These are phyloP conservation scores for Pseudolaguvia tuberculata DNA, from an alignment of 2,113 vertebrate species.

Conservation along the genomic window DNA sequence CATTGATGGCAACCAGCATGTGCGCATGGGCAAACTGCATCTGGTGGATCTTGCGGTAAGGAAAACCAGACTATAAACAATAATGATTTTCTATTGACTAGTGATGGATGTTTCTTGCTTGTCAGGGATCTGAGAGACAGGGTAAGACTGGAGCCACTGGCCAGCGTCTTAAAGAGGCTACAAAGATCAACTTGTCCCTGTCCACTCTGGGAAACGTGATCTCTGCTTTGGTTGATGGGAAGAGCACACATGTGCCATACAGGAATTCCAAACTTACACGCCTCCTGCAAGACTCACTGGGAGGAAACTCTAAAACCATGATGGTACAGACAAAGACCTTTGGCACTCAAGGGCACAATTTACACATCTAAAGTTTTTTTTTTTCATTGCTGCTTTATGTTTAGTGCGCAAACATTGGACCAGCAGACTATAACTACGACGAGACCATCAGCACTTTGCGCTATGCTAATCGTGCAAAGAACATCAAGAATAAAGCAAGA, in stretches of 20 bases:
- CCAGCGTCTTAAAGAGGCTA: slow-evolving; percentile 94
- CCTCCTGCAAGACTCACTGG: slow-evolving; percentile 92
- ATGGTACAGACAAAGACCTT: slow-evolving; percentile 74
- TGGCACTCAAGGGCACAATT: not conserved
- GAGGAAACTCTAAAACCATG: slow-evolving; percentile 99
- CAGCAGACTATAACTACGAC: slow-evolving; percentile 97
- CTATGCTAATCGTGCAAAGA: slow-evolving; percentile 97
- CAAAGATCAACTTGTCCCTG: slow-evolving; percentile 96
- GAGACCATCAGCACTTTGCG: slow-evolving; percentile 97
- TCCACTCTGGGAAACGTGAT: slow-evolving; percentile 97
- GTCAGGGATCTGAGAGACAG: slow-evolving; percentile 93
- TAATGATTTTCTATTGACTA: not conserved
- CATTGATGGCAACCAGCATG: slow-evolving; percentile 89
- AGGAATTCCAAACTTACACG: slow-evolving; percentile 96
- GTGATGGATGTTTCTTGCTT: slow-evolving; percentile 22
- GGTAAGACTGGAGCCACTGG: slow-evolving; percentile 96
- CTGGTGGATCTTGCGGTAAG: slow-evolving; percentile 93
- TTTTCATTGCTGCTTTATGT: not conserved
- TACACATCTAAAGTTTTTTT: not conserved
- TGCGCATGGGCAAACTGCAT: slow-evolving; percentile 96
- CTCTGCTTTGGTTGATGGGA: slow-evolving; percentile 96
- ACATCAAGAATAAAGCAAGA: slow-evolving; percentile 98
- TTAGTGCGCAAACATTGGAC: slow-evolving; percentile 97
- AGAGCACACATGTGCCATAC: slow-evolving; percentile 97
- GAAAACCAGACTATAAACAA: slow-evolving; percentile 19